phyloP scores from a whole-genome alignment of 2,888 invertebrate genomes.

The Pycnomerus fuliginosus region DNA sequence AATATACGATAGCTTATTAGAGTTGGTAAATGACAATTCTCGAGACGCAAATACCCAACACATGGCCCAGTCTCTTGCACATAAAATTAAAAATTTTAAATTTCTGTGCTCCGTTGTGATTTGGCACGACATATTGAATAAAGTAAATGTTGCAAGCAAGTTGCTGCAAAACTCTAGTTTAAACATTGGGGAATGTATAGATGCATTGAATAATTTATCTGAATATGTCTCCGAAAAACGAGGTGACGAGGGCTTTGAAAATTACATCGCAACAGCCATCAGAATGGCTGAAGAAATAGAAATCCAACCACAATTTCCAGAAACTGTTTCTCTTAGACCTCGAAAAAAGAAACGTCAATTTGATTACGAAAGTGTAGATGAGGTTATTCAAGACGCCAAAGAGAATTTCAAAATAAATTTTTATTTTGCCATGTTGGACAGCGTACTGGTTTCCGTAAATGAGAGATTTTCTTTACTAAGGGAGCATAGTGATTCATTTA shows the following conservation, averaged over 20 bases:
- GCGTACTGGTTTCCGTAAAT: background rate
- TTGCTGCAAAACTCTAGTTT: slow-evolving; percentile 10
- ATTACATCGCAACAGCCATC: background rate
- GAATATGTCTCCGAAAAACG: background rate
- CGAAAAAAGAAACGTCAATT: background rate
- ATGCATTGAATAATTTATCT: background rate
- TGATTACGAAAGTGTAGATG: background rate
- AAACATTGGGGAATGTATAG: background rate
- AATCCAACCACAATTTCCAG: background rate
- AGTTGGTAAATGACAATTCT: background rate
- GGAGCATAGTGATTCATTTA: background rate
- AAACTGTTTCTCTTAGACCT: background rate
- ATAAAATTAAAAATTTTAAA: slow-evolving; percentile 18
- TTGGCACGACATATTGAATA: slow-evolving; percentile 26
- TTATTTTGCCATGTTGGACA: background rate
- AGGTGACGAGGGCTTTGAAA: background rate
- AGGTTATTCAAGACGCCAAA: background rate
- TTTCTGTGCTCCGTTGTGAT: slow-evolving; percentile 22
- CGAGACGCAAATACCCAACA: background rate
- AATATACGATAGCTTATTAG: background rate
- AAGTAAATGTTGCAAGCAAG: slow-evolving; percentile 29
- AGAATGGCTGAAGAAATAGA: background rate
- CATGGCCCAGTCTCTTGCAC: slow-evolving; percentile 5
- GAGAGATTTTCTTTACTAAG: background rate
- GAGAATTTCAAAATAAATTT: slow-evolving; percentile 1